These are phyloP conservation scores for Prunella fulvescens DNA, from an alignment of 2,113 vertebrate genomes.

Conservation along the genomic window DNA sequence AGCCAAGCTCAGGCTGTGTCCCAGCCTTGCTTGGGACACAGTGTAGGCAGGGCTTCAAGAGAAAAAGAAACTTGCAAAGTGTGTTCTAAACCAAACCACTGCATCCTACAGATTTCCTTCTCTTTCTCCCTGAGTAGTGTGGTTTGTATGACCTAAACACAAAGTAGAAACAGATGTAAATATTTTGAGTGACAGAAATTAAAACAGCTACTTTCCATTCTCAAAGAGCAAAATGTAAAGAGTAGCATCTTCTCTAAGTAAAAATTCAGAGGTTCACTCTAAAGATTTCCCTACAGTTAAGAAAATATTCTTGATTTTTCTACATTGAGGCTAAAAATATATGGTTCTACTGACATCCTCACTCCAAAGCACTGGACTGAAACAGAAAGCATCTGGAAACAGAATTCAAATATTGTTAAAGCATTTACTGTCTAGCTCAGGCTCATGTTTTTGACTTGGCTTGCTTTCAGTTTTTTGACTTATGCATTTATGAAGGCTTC, in stretches of 20 bases:
- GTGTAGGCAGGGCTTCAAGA: not conserved
- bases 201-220: not conserved
- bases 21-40: rapidly evolving
- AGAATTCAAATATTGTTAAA: not conserved
- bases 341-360: not conserved
- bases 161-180: not conserved
- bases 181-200: not conserved
- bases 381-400: not conserved
- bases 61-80: not conserved
- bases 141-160: not conserved
- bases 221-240: not conserved
- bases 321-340: not conserved
- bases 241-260: not conserved
- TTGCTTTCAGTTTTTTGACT: constrained; percentile 30
- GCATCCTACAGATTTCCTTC: not conserved
- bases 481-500: constrained; percentile 5
- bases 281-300: not conserved
- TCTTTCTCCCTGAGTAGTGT: not conserved
- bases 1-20: rapidly evolving
- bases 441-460: not conserved
- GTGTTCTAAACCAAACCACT: not conserved
- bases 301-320: not conserved
- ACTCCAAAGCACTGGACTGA: not conserved
- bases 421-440: not conserved
- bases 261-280: not conserved